A percentile compares a stretch with the other conserved stretches of the same genome.
Evolutionary conservation across 2,113 vertebrate genomes (phyloP).

Genomic region (Prionailurus bengalensis): DNA sequence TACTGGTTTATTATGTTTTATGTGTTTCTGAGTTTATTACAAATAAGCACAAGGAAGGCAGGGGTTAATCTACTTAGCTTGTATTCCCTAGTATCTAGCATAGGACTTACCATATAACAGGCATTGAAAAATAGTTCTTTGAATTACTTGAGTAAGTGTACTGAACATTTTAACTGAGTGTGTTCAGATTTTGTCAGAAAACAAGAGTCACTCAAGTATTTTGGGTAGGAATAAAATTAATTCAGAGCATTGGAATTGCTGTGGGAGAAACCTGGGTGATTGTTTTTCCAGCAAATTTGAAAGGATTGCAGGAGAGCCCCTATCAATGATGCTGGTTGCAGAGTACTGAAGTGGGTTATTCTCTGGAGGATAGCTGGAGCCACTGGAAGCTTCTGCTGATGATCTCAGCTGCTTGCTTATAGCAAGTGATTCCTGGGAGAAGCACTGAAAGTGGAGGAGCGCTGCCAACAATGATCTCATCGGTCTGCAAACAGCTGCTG

Average conservation of each 20-base stretch:
- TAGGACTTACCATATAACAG: not conserved
- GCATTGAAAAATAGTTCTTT: not conserved
- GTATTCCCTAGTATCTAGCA: not conserved
- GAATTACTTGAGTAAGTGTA: not conserved
- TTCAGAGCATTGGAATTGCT: not conserved
- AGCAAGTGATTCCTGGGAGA: conserved; percentile 73
- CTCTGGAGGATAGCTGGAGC: not conserved
- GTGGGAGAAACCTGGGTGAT: not conserved
- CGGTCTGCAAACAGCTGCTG: conserved; percentile 67
- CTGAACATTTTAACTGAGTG: not conserved
- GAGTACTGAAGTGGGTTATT: not conserved
- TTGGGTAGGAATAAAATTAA: not conserved
- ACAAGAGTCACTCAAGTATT: not conserved
- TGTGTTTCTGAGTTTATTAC: not conserved
- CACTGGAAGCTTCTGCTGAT: conserved; percentile 60
- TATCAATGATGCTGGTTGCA: not conserved
- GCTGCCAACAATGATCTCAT: conserved; percentile 72
- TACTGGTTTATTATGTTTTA: not conserved
- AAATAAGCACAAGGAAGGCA: not conserved
- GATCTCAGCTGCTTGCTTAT: conserved; percentile 63
- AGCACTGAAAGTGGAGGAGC: not conserved
- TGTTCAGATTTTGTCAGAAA: not conserved
- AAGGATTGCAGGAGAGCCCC: not conserved
- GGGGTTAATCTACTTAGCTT: not conserved
- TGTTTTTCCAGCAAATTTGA: conserved; percentile 11